Evolutionary conservation across 2,797 vertebrate species (phyloP).

Genomic region (Jordanella pulchra): DNA sequence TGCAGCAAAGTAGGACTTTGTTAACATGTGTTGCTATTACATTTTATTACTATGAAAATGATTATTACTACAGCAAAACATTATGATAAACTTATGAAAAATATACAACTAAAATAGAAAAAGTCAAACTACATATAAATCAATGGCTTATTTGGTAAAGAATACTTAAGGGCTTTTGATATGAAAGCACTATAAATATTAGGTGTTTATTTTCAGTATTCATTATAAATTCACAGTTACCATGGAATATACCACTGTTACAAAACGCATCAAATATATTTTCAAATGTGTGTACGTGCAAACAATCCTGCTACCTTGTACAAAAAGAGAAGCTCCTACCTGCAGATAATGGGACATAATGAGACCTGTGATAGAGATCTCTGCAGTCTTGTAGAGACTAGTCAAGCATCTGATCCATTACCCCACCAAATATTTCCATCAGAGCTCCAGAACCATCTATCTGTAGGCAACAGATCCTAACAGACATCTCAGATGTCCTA

Average conservation of each 20-base stretch:
- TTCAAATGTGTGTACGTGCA: background rate
- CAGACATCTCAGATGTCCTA: background rate
- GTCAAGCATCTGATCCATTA: conserved; percentile 5
- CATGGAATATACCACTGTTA: background rate
- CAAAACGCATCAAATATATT: background rate
- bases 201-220: background rate
- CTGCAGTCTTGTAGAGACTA: conserved; percentile 33
- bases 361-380: conserved; percentile 6
- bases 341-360: background rate
- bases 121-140: background rate
- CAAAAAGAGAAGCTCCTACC: conserved; percentile 9
- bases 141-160: background rate
- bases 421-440: conserved; percentile 5
- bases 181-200: background rate
- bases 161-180: background rate
- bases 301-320: background rate
- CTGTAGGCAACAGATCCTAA: background rate
- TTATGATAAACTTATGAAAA: background rate
- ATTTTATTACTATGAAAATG: too few relatives aligned
- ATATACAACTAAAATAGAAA: background rate
- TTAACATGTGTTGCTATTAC: too few relatives aligned
- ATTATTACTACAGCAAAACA: background rate
- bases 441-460: background rate
- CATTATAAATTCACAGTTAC: background rate
- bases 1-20: background rate